Base-by-base conservation (phyloP, 2,888 invertebrate genomes). In the Coelinius sp. region DNA sequence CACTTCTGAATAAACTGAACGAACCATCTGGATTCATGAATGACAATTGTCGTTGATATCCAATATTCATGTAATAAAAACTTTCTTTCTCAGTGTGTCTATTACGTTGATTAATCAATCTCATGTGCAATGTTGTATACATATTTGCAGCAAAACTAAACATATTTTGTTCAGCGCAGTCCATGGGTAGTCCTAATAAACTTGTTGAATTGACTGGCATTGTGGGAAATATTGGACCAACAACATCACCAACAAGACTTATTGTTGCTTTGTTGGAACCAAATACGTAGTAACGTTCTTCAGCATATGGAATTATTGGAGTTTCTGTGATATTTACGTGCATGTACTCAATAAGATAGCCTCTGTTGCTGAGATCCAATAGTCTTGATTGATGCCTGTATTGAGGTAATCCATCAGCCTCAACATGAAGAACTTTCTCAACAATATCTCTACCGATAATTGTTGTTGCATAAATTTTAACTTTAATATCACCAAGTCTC, bases 71-170 rank as follows among this genome's bases (percentile, higher is more conserved):
- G 87, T 96, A 92, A 82, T 94, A 91, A 88, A 98, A 97, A 0
- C 96, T 93, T 66, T 93, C 90, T 72, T 92, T 92, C 85, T 96
- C 95, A n/a, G 94, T 88, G 0, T 94, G 94, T 59, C 93, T 90
- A 86, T 95, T 95, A 12, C 96, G 90, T 84, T 97, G 97, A 88
- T 97, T 96, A 68, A 97, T 95, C 71, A 94, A 90, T 7, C 97
- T 91, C 94, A 98, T 96, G 88, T 97, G 97, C 83, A 95, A 90
- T 0, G 95, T 93, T 0, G 96, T 95, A 88, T 96, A 95, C 88
- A 98, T 92, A 89, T 97, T 98, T 14, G 95, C 95, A 0, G 98
- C 98, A 88, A 99, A 97, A 78, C 97, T 97, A 89, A 97, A 99
- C 91, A 98, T 95, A 85, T 96, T 97, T 87, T 97, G 97, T 86